A percentile compares a stretch with the other conserved stretches of the same genome.
Evolutionary conservation across 2,797 vertebrate genomes (phyloP).

Genomic region (Clarias laeviceps): DNA sequence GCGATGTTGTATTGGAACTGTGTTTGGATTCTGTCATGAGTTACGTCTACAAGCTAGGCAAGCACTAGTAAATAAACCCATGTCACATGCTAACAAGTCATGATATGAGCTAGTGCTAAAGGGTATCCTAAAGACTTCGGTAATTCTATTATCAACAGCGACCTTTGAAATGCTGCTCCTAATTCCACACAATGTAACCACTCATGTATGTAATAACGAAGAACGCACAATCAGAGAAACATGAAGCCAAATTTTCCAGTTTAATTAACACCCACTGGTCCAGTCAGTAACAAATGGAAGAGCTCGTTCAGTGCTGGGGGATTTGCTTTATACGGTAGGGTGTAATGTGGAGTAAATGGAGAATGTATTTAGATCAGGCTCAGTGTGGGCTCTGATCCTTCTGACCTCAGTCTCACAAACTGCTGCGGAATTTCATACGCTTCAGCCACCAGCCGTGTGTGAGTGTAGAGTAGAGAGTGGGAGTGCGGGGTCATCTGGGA

Average conservation of each 20-base stretch:
- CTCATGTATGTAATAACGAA: not conserved
- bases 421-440: conserved; percentile 69
- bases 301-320: not conserved
- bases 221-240: not conserved
- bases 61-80: not conserved
- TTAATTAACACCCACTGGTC: not conserved
- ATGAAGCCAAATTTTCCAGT: not conserved
- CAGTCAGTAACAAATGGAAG: not conserved
- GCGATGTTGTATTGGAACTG: not conserved
- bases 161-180: not conserved
- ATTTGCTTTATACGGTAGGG: not conserved
- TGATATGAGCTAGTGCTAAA: conserved; percentile 1
- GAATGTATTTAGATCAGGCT: conserved; percentile 53
- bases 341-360: conserved; percentile 6
- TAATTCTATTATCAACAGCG: not conserved
- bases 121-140: not conserved
- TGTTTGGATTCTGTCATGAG: not conserved
- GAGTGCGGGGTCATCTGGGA: conserved; percentile 42
- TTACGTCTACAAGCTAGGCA: not conserved
- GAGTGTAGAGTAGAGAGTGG: conserved; percentile 25
- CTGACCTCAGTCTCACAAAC: conserved; percentile 67
- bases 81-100: not conserved
- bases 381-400: conserved; percentile 68
- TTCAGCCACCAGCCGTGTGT: conserved; percentile 54
- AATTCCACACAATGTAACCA: not conserved